These are phyloP conservation scores for Carterocephalus palaemon DNA, from an alignment of 2,888 invertebrate genomes.

Conservation along the genomic window DNA sequence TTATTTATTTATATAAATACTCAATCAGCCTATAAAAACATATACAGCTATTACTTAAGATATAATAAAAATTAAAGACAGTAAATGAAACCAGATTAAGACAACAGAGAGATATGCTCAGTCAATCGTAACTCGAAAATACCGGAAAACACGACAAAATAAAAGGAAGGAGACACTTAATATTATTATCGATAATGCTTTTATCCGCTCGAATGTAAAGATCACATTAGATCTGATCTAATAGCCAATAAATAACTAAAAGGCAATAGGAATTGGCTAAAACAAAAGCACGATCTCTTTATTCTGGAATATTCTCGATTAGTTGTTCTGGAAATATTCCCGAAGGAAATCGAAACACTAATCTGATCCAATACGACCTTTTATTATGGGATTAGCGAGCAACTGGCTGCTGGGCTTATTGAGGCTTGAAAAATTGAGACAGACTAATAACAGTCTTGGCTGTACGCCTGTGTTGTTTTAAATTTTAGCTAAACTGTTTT, in stretches of 20 bases:
- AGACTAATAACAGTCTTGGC: too few relatives aligned
- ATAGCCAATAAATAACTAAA: conserved; percentile 9
- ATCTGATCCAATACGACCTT: conserved; percentile 23
- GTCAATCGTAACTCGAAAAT: too few relatives aligned
- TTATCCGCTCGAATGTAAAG: background rate
- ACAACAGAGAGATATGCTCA: too few relatives aligned
- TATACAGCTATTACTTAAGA: too few relatives aligned
- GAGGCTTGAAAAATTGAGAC: conserved; percentile 3
- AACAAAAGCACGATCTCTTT: conserved; percentile 1
- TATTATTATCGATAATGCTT: conserved; percentile 3
- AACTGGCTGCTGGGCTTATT: conserved; percentile 14
- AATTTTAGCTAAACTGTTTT: too few relatives aligned
- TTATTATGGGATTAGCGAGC: conserved; percentile 24
- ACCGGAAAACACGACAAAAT: background rate
- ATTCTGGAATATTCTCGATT: conserved; percentile 4
- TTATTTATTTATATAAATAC: too few relatives aligned
- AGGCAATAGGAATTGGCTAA: conserved; percentile 5
- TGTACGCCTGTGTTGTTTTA: too few relatives aligned
- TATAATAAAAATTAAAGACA: too few relatives aligned
- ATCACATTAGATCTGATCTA: background rate
- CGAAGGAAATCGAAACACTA: conserved; percentile 17
- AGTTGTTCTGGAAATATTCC: conserved; percentile 1
- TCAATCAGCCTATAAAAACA: too few relatives aligned
- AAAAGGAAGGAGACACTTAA: background rate
- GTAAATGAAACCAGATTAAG: conserved; percentile 2